Base-by-base conservation (phyloP, 92 coral and sea anemone genomes). In the Phymanthus crucifer region DNA sequence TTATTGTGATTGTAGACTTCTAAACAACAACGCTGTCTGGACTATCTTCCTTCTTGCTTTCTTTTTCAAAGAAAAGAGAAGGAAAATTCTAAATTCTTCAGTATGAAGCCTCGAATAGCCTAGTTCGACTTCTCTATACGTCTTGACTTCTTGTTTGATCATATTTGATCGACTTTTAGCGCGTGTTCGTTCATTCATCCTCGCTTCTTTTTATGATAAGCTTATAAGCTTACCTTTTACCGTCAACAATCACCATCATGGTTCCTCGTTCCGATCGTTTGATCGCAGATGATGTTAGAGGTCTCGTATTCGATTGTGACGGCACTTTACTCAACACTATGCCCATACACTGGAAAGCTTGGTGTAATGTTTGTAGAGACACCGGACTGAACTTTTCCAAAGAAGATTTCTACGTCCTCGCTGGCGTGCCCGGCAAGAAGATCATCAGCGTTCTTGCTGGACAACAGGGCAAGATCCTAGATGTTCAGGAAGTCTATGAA, bases 381-480 rank as follows among this genome's bases (percentile, higher is more conserved):
- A 93, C 96, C 3, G 99, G 99, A 43, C 90, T 96, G 5, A 88
- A 66, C 29, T 96, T 84, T 70, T 76, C 68, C 58, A 93, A 91
- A 58, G 94, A 86, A 9, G 94, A 89, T 80, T 96, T 96, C 71
- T 88, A 93, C 33, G 91, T 93, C 36, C 73, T 91, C 34, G 99
- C 99, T 38, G 99, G 99, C 34, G 95, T 96, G 8, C 99, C 99
- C 11, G 99, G 99, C 14, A 88, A 87, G 84, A 94, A 96, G 77
- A 93, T 96, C 16, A 96, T 96, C 67, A 78, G 81, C 27, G 83
- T 73, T 0, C 64, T 96, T 10, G 99, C 99, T 17, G 80, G 79
- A 23, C 91, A 91, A 40, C 99, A 96, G 75, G 96, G 92, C 40
- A 87, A 93, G 36, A 83, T 80, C 32, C 76, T 96, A 12, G 99